Evolutionary conservation across 2,113 vertebrate species (phyloP), one percentile per base, ranked within the genome.

Genomic region (Etia nguti): DNA sequence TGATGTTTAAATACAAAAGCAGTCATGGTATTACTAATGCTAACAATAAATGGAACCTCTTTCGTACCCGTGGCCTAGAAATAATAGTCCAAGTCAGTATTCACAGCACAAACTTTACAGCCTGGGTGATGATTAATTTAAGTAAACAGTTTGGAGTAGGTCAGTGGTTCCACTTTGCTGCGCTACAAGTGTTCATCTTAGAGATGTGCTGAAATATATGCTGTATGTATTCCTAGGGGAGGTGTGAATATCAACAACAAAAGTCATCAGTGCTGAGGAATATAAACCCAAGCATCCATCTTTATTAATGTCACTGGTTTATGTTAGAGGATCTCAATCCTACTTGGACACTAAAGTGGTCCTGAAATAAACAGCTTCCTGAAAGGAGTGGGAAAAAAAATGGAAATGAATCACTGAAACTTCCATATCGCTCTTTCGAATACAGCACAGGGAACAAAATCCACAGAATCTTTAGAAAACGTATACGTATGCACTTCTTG

Each of bases 111-210:
- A 94, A 93, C 92, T 90, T 90, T 86, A 88, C 90, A 92, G 87
- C 84, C 77, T 5, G 79, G 60, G 90, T 84, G 94, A 94, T 95
- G 96, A 96, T 92, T 94, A 94, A 90, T 83, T 92, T 86, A 75
- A 73, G 87, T 95, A 96, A 96, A 96, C 95, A 95, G 90, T 92
- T 92, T 85, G 52, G 90, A 95, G 90, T 84, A 83, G 89, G 79
- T 86, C 83, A 80, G 84, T 86, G 92, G 91, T 90, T 91, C 84
- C 34, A 16, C 80, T 79, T 89, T 83, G 82, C 89, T 54, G 59
- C 2, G 15, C 80, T 80, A 85, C 68, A 85, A 93, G 82, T 89
- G 85, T 81, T 90, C 57, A 43, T 89, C 93, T 93, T 59, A 57
- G 62, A 88, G 90, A 95, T 92, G 89, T 95, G 95, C 90, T 95